Evolutionary conservation across 2,888 invertebrate species (phyloP), one percentile per base, ranked within the genome.

Genomic region (Phengaris alcon): DNA sequence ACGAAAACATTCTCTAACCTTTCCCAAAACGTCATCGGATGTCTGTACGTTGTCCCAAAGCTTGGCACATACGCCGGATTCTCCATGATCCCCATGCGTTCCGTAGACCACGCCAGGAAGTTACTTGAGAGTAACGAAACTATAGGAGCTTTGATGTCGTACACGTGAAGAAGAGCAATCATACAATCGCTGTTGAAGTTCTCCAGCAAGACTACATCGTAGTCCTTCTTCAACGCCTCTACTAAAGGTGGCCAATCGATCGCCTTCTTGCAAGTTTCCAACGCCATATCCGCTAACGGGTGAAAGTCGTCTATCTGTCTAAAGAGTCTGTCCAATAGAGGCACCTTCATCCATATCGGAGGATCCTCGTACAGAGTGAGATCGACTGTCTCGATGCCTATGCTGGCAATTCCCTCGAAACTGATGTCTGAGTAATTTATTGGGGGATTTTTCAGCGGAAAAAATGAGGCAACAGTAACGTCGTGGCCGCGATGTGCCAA

Each of bases 111-210:
- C 0, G 95, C 95, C 91, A 95, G 93, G 73, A 95, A 81, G 0
- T 90, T 86, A 74, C 95, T 94, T 7, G 95, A 95, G 74, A 94
- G 91, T 51, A 95, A 79, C 0, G 93, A 94, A 9, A 96, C 87
- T 2, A 94, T 87, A 0, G 96, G 95, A 7, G 94, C 93, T 74
- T 93, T 88, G 76, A 88, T 79, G 0, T 86, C 87, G 79, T 95
- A 90, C 48, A 94, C 82, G 83, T 95, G 91, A 0, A 93, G 91
- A 74, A 96, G 85, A 0, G 95, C 95, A 73, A 95, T 84, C 85
- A 95, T 94, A 77, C 96, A 96, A 80, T 96, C 95, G 54, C 95
- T 94, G 79, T 94, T 95, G 79, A 96, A 96, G 78, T 94, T 91
- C 83, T 96, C 96, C 44, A 94, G 90, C 9, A 96, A 83, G 10